Conservation (phyloP, 2,113 vertebrate species). For the Corvus moneduloides region DNA sequence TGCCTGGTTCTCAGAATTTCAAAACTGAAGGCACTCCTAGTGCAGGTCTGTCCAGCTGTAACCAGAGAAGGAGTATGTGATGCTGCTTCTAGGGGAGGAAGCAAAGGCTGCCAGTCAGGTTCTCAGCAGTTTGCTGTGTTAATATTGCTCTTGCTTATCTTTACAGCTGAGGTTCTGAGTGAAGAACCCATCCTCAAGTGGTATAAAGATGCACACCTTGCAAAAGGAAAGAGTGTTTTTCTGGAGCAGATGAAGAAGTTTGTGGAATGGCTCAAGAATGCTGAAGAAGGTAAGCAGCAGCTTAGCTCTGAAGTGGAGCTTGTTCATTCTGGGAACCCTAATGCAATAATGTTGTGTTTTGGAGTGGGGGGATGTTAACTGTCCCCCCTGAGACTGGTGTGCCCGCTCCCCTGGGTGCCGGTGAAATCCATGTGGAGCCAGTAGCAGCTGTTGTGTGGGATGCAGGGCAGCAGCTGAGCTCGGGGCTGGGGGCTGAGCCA, state of each 20-base stretch:
- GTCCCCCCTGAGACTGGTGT: not conserved
- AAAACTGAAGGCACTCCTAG: not conserved
- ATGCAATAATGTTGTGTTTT: not conserved
- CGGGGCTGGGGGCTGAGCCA: rapidly evolving
- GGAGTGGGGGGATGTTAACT: too few species aligned
- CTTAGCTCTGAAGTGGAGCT: not conserved
- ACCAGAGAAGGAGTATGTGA: rapidly evolving
- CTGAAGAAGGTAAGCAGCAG: conserved; percentile 88
- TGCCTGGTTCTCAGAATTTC: too few species aligned
- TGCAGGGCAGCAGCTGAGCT: not conserved
- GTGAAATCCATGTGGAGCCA: rapidly evolving
- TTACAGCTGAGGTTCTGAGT: conserved; percentile 92
- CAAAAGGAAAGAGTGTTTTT: conserved; percentile 96
- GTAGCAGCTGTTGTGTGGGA: rapidly evolving
- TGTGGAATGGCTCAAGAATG: conserved; percentile 98
- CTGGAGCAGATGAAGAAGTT: conserved; percentile 99
- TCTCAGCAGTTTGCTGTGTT: not conserved
- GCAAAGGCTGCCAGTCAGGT: not conserved
- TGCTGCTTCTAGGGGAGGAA: not conserved
- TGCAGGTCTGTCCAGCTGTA: rapidly evolving
- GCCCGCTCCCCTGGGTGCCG: not conserved
- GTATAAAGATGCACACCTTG: conserved; percentile 91
- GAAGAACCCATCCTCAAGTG: conserved; percentile 98
- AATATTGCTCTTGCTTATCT: not conserved
- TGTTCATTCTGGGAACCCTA: not conserved